Evolutionary conservation across 2,888 invertebrate species (phyloP).

Genomic region (Alloplasta piceator): DNA sequence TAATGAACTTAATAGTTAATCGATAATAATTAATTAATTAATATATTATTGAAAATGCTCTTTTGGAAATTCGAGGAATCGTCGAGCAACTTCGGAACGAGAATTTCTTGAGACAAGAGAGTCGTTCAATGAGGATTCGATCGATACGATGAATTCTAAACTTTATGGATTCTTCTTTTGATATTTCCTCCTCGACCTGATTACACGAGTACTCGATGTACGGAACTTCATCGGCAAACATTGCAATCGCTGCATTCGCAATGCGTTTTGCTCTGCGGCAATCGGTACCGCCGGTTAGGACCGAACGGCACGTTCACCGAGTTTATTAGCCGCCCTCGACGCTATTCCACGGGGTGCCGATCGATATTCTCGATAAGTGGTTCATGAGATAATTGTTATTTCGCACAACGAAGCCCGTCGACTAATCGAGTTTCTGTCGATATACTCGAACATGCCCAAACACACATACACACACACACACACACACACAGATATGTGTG

Average conservation of each 20-base stretch:
- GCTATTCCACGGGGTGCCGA: constrained; percentile 3
- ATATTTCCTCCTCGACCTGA: not conserved
- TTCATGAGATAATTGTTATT: constrained; percentile 65
- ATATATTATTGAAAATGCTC: no score
- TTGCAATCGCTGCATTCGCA: not conserved
- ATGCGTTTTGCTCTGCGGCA: constrained; percentile 30
- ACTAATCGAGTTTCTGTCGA: constrained; percentile 45
- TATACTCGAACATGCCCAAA: constrained; percentile 3
- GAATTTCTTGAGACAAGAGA: not conserved
- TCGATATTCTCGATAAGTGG: constrained; percentile 62
- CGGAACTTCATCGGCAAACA: not conserved
- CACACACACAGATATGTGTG: not conserved
- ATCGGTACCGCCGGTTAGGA: constrained; percentile 24
- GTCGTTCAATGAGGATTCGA: not conserved
- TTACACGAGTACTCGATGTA: no score
- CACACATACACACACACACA: constrained; percentile 3
- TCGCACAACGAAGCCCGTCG: constrained; percentile 56
- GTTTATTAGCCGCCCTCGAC: constrained; percentile 58
- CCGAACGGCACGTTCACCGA: constrained; percentile 50
- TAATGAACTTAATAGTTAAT: no score
- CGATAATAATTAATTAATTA: no score
- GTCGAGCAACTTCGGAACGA: no score
- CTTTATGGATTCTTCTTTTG: not conserved
- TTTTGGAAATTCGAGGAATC: no score
- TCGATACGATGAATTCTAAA: not conserved